Percentiles rank a stretch among this genome's conserved stretches.
phyloP scores from a whole-genome alignment of 2,113 vertebrate genomes.

The Austrofundulus limnaeus region DNA sequence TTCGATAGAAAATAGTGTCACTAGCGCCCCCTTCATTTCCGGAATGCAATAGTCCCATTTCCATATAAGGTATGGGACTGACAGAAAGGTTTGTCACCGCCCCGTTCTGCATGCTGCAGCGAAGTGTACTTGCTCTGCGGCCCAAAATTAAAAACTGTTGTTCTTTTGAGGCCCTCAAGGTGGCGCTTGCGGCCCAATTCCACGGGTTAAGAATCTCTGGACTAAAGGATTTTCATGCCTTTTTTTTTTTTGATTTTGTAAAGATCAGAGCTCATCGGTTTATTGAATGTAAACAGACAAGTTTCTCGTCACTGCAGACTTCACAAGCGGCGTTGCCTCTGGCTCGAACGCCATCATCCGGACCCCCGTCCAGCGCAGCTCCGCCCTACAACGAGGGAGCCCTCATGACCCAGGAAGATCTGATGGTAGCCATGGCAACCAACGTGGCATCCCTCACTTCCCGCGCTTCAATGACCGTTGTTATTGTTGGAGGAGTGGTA shows the following conservation, averaged over 20 bases:
- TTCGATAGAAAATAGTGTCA: too few relatives aligned
- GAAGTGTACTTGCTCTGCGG: too few relatives aligned
- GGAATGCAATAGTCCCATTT: too few relatives aligned
- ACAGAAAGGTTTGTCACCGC: too few relatives aligned
- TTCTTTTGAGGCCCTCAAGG: too few relatives aligned
- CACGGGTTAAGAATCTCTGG: too few relatives aligned
- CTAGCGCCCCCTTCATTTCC: too few relatives aligned
- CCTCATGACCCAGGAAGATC: conserved; percentile 81
- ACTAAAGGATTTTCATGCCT: too few relatives aligned
- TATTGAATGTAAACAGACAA: not conserved
- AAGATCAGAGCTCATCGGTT: not conserved
- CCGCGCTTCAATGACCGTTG: conserved; percentile 89
- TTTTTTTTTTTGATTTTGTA: not conserved
- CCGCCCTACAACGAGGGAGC: conserved; percentile 71
- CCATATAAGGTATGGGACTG: too few relatives aligned
- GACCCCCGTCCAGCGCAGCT: conserved; percentile 53
- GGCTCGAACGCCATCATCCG: conserved; percentile 80
- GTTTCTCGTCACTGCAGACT: conserved; percentile 65
- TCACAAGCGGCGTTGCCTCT: conserved; percentile 75
- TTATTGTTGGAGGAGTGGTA: conserved; percentile 93
- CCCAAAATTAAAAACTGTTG: too few relatives aligned
- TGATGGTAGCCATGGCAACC: conserved; percentile 86
- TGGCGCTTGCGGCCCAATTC: too few relatives aligned
- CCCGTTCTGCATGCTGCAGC: too few relatives aligned
- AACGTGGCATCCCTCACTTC: conserved; percentile 90